These are phyloP conservation scores for Cheumatopsyche charites DNA, from an alignment of 1,140 invertebrate genomes.

Conservation along the genomic window DNA sequence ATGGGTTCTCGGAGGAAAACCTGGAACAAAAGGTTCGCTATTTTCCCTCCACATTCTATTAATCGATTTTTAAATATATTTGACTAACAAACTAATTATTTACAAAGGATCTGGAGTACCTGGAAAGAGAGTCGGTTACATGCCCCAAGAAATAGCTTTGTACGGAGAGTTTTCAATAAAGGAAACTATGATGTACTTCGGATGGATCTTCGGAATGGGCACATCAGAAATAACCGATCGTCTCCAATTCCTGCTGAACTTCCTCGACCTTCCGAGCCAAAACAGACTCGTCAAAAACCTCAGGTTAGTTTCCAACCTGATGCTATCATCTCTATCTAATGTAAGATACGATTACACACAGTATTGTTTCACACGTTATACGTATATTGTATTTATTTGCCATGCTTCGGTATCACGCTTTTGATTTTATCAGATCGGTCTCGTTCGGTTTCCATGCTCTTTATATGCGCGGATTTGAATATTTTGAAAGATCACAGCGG, in stretches of 20 bases:
- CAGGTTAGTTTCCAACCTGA: constrained; percentile 62
- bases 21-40: constrained; percentile 74
- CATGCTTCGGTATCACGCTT: not conserved
- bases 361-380: not conserved
- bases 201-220: constrained; percentile 93
- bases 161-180: constrained; percentile 94
- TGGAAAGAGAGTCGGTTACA: constrained; percentile 83
- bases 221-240: constrained; percentile 79
- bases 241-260: constrained; percentile 86
- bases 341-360: too few species aligned
- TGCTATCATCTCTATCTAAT: too few species aligned
- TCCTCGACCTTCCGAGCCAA: constrained; percentile 85
- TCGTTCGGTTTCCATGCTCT: too few species aligned
- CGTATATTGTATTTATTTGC: not conserved
- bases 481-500: constrained; percentile 16
- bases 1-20: constrained; percentile 81
- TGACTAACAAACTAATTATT: not conserved
- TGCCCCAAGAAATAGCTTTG: constrained; percentile 90
- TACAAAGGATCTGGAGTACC: constrained; percentile 78
- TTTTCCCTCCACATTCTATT: too few species aligned
- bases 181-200: constrained; percentile 96
- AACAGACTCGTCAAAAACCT: constrained; percentile 87
- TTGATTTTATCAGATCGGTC: too few species aligned
- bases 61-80: too few species aligned
- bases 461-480: constrained; percentile 13